These are phyloP conservation scores for Gadopsis bispinosus DNA, from an alignment of 2,797 vertebrate genomes.

Conservation along the genomic window DNA sequence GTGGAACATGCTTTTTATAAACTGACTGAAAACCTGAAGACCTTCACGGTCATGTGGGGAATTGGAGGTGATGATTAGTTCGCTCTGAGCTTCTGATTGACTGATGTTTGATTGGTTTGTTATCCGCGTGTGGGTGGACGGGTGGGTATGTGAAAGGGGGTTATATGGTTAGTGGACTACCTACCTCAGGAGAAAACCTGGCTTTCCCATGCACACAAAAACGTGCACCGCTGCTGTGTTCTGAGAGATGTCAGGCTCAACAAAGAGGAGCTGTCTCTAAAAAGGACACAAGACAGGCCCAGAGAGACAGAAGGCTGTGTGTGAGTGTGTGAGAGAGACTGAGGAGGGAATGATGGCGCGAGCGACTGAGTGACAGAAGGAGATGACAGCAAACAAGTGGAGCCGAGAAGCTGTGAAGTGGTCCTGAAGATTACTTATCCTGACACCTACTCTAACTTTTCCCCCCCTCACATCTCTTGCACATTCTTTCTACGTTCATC, in stretches of 20 bases:
- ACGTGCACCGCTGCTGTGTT: not conserved
- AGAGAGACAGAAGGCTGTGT: not conserved
- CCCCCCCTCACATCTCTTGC: not conserved
- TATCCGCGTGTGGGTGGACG: not conserved
- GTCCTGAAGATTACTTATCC: conserved; percentile 16
- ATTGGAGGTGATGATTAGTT: conserved; percentile 11
- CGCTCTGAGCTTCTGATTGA: not conserved
- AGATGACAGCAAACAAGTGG: conserved; percentile 50
- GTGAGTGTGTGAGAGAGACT: not conserved
- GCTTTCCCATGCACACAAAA: not conserved
- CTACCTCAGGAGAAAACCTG: not conserved
- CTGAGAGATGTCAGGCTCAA: conserved; percentile 23
- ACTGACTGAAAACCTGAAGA: conserved; percentile 12
- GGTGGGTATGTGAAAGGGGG: not conserved
- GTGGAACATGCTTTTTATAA: conserved; percentile 5
- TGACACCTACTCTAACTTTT: conserved; percentile 9
- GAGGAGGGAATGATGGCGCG: conserved; percentile 5
- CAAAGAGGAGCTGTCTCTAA: conserved; percentile 12
- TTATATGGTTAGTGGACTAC: not conserved
- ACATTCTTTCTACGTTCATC: not conserved
- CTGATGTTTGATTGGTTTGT: conserved; percentile 16
- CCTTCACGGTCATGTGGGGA: not conserved
- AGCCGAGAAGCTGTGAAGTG: conserved; percentile 42
- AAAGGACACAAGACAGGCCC: conserved; percentile 3
- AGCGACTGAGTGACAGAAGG: conserved; percentile 29